Conservation (phyloP, 2,113 vertebrate genomes). For the Phyllostomus hastatus region DNA sequence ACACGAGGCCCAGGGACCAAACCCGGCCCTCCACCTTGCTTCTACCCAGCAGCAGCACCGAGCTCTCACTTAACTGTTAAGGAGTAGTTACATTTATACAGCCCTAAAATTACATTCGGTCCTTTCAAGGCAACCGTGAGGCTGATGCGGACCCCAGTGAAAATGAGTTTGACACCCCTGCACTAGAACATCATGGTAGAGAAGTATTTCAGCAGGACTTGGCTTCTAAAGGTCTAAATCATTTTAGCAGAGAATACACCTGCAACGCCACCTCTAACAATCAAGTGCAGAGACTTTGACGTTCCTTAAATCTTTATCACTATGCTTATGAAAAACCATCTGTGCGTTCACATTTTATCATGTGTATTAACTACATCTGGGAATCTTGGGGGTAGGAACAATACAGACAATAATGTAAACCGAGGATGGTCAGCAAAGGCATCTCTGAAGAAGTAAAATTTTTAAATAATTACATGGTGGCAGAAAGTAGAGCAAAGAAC, state of each 20-base stretch:
- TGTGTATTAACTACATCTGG: not conserved
- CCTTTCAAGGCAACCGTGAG: too few species aligned
- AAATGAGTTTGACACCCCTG: too few species aligned
- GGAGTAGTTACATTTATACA: too few species aligned
- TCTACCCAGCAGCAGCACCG: too few species aligned
- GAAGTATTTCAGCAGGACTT: not conserved
- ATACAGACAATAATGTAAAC: not conserved
- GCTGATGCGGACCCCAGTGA: too few species aligned
- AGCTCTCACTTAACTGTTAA: too few species aligned
- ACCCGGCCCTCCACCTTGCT: too few species aligned
- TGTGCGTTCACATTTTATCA: slow-evolving; percentile 1
- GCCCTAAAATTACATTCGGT: too few species aligned
- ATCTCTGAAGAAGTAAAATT: not conserved
- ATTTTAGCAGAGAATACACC: not conserved
- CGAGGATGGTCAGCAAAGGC: not conserved
- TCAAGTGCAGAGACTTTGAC: not conserved
- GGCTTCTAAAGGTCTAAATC: slow-evolving; percentile 3
- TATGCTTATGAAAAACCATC: not conserved
- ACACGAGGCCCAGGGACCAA: too few species aligned
- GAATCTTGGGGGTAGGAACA: not conserved
- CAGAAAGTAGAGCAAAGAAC: not conserved
- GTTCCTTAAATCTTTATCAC: not conserved
- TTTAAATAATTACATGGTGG: not conserved
- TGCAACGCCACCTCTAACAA: not conserved
- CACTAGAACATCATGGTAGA: not conserved